Evolutionary conservation across 1,140 invertebrate genomes (phyloP), one percentile per base, ranked within the genome.

Genomic region (Drosophila subobscura): DNA sequence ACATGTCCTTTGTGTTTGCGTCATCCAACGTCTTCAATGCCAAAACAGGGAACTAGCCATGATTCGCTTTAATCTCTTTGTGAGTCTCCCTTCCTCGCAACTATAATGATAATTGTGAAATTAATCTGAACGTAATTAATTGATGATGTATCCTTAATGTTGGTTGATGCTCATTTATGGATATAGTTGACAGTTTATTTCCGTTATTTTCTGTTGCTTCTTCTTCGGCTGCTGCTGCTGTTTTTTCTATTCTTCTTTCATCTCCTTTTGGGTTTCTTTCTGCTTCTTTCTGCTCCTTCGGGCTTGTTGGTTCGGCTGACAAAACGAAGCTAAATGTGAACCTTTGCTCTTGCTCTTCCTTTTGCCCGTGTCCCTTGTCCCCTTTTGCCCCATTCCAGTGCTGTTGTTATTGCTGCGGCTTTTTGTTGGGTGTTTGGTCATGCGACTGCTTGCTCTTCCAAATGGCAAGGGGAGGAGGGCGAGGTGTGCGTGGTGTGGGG

Each of bases 291-390:
- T 57, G 16, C 51, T 68, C 12, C 22, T 27, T 29, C 25, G 57
- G 57, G 57, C n/a, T n/a, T 40, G 29, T 20, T 5, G 29, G 12
- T 10, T 63, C 25, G 56, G 54, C 54, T 65, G 58, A 50, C 68
- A 52, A 44, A 72, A 50, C 42, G 56, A 72, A 72, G 56, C 67
- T 72, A 53, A 61, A 72, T 33, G 56, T 72, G 70, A 72, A 72
- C 70, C 61, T 71, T 72, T 50, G 70, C 67, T 65, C 54, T 20
- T 25, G 51, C 16, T 45, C 47, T 45, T 57, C 46, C 41, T 58
- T 29, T 33, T 33, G 29, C 29, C 29, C 29, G 7, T 33, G 29
- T 8, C 5, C 5, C 27, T 29, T 29, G 27, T 1, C 5, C 27
- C 27, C 27, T 6, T 6, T 6, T 29, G 1, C 27, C 29, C 29